These are phyloP conservation scores for Chaetodon trifascialis DNA, from an alignment of 2,113 vertebrate genomes.

Conservation along the genomic window DNA sequence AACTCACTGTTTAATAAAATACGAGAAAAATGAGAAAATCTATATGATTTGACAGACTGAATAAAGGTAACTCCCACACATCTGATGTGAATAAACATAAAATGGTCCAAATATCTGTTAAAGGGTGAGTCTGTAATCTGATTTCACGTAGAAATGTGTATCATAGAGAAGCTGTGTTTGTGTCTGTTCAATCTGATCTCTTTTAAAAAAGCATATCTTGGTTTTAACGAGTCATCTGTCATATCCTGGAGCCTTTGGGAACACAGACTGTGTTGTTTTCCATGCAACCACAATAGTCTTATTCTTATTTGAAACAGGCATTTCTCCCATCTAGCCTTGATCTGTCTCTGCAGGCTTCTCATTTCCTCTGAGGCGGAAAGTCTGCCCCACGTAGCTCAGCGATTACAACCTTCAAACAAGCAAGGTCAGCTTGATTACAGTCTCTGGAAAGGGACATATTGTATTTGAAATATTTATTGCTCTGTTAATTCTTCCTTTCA, in stretches of 20 bases:
- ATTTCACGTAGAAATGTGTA: background rate
- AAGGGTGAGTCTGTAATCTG: background rate
- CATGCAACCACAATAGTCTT: background rate
- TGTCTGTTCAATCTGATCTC: background rate
- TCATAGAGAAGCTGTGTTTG: background rate
- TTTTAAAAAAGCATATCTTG: constrained; percentile 16
- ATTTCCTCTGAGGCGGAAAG: constrained; percentile 22
- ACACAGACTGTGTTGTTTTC: constrained; percentile 2
- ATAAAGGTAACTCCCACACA: background rate
- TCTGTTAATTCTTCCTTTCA: constrained; percentile 20
- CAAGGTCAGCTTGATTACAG: constrained; percentile 23
- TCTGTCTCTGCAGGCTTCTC: background rate
- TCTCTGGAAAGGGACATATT: constrained; percentile 19
- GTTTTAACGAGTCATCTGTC: constrained; percentile 30
- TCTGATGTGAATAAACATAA: background rate
- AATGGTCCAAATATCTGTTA: background rate
- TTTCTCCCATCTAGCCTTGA: constrained; percentile 3
- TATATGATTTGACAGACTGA: background rate
- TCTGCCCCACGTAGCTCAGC: background rate
- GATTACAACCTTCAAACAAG: constrained; percentile 21
- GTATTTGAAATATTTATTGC: constrained; percentile 26
- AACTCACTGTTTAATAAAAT: no score
- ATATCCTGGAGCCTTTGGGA: background rate
- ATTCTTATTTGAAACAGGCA: constrained; percentile 6
- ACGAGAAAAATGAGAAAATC: no score